Percentiles rank a stretch among this genome's conserved stretches.
phyloP scores from a whole-genome alignment of 2,888 invertebrate genomes.

The Spisula solida region DNA sequence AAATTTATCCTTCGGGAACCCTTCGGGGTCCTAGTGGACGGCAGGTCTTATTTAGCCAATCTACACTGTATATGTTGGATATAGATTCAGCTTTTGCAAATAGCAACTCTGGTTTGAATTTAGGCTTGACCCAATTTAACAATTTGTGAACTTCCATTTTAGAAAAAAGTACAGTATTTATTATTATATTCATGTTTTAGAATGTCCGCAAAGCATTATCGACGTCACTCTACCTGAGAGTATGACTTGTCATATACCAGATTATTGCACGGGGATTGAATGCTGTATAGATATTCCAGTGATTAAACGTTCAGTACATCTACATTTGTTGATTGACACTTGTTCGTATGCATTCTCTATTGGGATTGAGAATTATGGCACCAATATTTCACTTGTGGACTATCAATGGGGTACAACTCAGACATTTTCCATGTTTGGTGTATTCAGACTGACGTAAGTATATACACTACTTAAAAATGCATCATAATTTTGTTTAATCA shows the following conservation, averaged over 20 bases:
- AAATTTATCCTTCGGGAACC: too few species aligned
- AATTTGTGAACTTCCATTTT: too few species aligned
- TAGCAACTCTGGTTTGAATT: too few species aligned
- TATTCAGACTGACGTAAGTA: conserved; percentile 41
- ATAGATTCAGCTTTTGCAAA: too few species aligned
- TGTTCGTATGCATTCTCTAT: conserved; percentile 72
- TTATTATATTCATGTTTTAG: conserved; percentile 41
- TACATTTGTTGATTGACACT: conserved; percentile 72
- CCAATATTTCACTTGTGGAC: conserved; percentile 65
- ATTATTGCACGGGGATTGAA: conserved; percentile 75
- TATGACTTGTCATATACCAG: conserved; percentile 71
- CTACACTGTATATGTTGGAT: too few species aligned
- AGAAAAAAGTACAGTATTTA: too few species aligned
- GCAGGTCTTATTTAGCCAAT: too few species aligned
- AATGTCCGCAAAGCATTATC: conserved; percentile 58
- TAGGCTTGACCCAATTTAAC: too few species aligned
- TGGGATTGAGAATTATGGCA: conserved; percentile 73
- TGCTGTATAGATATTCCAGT: conserved; percentile 72
- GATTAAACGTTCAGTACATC: conserved; percentile 66
- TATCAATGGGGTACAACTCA: conserved; percentile 73
- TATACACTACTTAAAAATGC: too few species aligned
- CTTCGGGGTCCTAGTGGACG: too few species aligned
- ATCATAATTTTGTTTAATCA: too few species aligned
- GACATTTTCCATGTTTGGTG: conserved; percentile 51
- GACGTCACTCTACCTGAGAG: conserved; percentile 50